Base-by-base conservation (phyloP, 2,113 vertebrate species). In the Bombycilla garrulus region DNA sequence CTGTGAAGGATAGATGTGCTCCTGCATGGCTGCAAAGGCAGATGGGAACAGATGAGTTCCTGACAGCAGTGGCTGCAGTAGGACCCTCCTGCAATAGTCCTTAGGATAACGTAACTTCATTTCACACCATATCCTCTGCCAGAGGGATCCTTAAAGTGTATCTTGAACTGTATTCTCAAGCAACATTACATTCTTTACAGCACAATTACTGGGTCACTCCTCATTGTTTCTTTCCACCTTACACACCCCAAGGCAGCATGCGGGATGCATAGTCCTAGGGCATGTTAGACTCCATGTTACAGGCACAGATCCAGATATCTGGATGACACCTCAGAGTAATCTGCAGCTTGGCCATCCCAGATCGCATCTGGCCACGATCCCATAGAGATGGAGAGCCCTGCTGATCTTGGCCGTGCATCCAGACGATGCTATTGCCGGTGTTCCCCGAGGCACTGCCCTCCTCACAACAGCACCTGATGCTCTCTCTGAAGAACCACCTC, bases 351-450 rank as follows among this genome's bases (percentile, higher is more conserved):
- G 66, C 66, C n/a, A 77, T 35, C 73, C 60, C 36, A 72, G 33
- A 48, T 20, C 51, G 35, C n/a, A 42, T 33, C 57, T 62, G 38
- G 60, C 65, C 61, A 31, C 20, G 1, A 6, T 71, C 29, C 67
- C 64, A 70, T 42, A 40, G 47, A 51, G 83, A 31, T 6, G 28
- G 66, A 73, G 28, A 82, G 40, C 45, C 50, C 29, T 42, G 48
- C 66, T n/a, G 15, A 47, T 35, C 58, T 10, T 42, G n/a, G 54
- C 45, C 0, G 0, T 25, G 38, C 65, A 40, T 50, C 73, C 82
- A 80, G 47, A 19, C 0, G 1, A 58, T 40, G 35, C 26, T 31
- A 47, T 14, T 0, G 0, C 31, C 0, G 0, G 12, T 3, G 1
- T 5, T 45, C 45, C 36, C 45, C 1, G 0, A 38, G 38, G 38